Conservation (phyloP, 2,113 vertebrate species). For the Galemys pyrenaicus region DNA sequence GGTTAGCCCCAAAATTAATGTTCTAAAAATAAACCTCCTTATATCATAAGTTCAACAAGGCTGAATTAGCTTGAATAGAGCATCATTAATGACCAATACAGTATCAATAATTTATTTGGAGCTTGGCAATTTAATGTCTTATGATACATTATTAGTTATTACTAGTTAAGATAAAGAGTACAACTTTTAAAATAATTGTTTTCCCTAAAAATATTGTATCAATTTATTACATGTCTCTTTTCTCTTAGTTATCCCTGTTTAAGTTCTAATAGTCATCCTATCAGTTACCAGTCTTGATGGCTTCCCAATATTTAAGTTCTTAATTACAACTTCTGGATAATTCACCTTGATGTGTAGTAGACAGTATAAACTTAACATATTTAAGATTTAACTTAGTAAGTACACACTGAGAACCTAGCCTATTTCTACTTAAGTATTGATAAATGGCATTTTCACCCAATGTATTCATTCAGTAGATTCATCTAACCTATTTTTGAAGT, state of each 20-base stretch:
- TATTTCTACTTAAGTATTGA: neutral
- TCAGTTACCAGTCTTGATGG: neutral
- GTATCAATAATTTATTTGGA: no score
- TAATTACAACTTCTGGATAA: neutral
- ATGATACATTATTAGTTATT: neutral
- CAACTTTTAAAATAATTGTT: neutral
- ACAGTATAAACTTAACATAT: neutral
- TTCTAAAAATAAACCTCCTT: neutral
- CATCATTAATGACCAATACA: neutral
- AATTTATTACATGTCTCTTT: neutral
- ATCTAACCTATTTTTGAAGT: neutral
- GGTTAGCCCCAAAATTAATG: neutral
- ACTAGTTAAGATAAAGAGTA: neutral
- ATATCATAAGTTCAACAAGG: neutral
- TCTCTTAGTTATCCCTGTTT: neutral
- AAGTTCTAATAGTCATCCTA: neutral
- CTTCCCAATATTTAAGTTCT: neutral
- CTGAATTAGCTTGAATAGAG: neutral
- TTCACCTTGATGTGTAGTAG: neutral
- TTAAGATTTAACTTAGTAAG: slow-evolving; percentile 2
- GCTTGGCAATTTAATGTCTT: no score
- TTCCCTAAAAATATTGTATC: neutral
- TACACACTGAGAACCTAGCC: neutral
- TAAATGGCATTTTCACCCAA: neutral
- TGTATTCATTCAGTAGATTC: neutral